Evolutionary conservation across 2,888 invertebrate species (phyloP).

Genomic region (Pyrocoelia pectoralis): DNA sequence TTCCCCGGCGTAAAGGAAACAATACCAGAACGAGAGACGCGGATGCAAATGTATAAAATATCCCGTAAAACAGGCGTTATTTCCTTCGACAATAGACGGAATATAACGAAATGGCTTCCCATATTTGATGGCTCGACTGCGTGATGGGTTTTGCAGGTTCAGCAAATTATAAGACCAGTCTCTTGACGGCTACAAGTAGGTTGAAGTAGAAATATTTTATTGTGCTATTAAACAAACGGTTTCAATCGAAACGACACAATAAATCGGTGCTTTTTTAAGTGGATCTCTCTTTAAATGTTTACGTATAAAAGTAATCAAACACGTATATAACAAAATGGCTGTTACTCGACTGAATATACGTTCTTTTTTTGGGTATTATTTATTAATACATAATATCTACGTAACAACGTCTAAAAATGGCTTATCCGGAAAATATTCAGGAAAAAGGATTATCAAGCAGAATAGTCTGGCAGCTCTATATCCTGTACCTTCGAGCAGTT

Average conservation of each 20-base stretch:
- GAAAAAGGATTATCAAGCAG: conserved; percentile 37
- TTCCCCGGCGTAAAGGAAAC: conserved; percentile 33
- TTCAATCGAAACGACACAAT: conserved; percentile 25
- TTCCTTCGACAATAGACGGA: conserved; percentile 36
- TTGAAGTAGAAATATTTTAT: conserved; percentile 50
- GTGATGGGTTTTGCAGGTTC: conserved; percentile 49
- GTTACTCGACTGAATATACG: neutral
- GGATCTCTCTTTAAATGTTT: conserved; percentile 10
- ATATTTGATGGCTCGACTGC: conserved; percentile 44
- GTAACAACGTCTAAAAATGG: conserved; percentile 18
- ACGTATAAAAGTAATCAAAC: neutral
- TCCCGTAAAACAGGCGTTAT: conserved; percentile 35
- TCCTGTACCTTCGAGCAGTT: conserved; percentile 44
- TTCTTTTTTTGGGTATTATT: conserved; percentile 3
- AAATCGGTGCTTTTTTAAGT: conserved; percentile 15
- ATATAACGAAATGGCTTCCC: conserved; percentile 41
- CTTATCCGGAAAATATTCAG: conserved; percentile 23
- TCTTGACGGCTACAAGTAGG: conserved; percentile 49
- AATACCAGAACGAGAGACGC: conserved; percentile 33
- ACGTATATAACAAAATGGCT: neutral
- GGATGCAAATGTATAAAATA: conserved; percentile 35
- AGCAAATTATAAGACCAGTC: conserved; percentile 49
- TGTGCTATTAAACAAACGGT: conserved; percentile 34
- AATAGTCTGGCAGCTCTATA: conserved; percentile 31
- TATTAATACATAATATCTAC: conserved; percentile 16